A percentile compares a stretch with the other conserved stretches of the same genome.
phyloP scores from a whole-genome alignment of 35 echinoderm and acorn worm genomes.

The Lytechinus pictus region DNA sequence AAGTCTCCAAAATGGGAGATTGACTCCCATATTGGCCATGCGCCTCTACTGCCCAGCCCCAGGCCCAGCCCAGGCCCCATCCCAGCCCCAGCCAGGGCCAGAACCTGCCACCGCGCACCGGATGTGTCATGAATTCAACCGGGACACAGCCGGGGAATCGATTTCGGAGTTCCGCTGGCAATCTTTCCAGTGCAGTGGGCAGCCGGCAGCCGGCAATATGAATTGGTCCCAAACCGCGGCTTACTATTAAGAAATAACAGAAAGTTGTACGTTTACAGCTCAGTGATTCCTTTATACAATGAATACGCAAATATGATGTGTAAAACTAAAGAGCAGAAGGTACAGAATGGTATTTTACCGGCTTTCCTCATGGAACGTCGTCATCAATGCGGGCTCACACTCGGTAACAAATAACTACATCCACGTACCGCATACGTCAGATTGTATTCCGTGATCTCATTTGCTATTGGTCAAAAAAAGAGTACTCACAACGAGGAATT shows the following conservation, averaged over 20 bases:
- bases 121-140: neutral
- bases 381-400: too few relatives aligned
- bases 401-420: neutral
- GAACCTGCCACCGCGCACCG: neutral
- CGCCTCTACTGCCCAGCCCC: too few relatives aligned
- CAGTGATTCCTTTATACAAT: neutral
- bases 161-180: neutral
- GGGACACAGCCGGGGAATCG: neutral
- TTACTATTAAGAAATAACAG: neutral
- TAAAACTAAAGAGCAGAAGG: neutral
- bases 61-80: too few relatives aligned
- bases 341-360: neutral
- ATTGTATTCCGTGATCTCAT: neutral
- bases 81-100: neutral
- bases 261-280: neutral
- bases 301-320: too few relatives aligned
- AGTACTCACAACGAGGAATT: too few relatives aligned
- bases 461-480: neutral
- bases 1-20: too few relatives aligned
- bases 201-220: too few relatives aligned
- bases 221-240: neutral
- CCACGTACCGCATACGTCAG: neutral
- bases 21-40: too few relatives aligned
- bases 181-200: neutral
- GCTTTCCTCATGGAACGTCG: neutral